Conservation (phyloP, 2,797 vertebrate species). For the Pyrrhura leucotis region DNA sequence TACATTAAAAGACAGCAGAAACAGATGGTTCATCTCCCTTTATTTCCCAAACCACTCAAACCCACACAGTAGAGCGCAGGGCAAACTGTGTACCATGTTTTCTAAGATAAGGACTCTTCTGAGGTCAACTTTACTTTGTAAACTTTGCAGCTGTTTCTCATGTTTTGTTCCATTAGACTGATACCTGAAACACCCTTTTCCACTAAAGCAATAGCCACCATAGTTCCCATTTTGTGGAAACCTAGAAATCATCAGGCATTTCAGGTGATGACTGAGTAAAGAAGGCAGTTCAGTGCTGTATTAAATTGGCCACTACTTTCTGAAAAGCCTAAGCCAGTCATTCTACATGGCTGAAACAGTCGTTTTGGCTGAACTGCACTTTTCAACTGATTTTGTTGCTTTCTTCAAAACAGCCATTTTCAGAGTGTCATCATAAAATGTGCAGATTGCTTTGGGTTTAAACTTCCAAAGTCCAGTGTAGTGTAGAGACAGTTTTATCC, state of each 20-base stretch:
- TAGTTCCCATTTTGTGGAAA: background rate
- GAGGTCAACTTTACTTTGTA: background rate
- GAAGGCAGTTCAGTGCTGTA: background rate
- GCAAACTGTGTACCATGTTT: background rate
- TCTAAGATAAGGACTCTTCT: background rate
- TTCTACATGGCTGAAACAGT: background rate
- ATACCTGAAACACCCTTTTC: background rate
- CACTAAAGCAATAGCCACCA: background rate
- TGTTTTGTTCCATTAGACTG: background rate
- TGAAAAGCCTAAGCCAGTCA: background rate
- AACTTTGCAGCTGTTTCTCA: background rate
- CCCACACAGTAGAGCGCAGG: background rate
- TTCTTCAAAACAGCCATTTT: background rate
- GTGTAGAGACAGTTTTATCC: background rate
- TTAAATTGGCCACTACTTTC: background rate
- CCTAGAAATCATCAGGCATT: background rate
- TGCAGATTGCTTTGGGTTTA: background rate
- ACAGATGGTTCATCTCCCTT: background rate
- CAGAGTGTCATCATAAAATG: background rate
- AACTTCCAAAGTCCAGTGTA: background rate
- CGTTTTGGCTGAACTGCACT: background rate
- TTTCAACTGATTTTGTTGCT: background rate
- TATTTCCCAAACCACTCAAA: background rate
- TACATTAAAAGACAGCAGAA: background rate
- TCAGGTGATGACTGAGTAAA: background rate